Conservation (phyloP, 1,140 invertebrate genomes). For the Drosophila baimaii region DNA sequence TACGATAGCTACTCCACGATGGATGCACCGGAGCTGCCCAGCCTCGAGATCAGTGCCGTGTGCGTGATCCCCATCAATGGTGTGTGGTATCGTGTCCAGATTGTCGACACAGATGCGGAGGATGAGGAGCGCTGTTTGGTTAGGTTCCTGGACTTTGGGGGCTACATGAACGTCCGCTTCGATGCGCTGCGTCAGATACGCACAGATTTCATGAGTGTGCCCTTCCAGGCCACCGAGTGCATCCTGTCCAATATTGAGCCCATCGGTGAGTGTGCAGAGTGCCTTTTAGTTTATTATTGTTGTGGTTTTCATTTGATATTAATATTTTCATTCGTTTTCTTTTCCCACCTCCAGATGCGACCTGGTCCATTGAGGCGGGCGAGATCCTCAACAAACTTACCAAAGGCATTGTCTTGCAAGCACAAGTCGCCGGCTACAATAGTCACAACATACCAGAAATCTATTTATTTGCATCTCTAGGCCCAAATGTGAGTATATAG, state of each 20-base stretch:
- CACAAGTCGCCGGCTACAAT: slow-evolving; percentile 93
- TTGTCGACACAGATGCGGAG: slow-evolving; percentile 89
- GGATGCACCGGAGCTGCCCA: slow-evolving; percentile 88
- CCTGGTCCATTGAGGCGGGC: slow-evolving; percentile 91
- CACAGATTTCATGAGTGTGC: slow-evolving; percentile 95
- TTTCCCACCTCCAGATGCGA: slow-evolving; percentile 76
- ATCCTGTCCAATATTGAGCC: slow-evolving; percentile 95
- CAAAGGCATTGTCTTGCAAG: slow-evolving; percentile 91
- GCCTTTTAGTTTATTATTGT: not conserved
- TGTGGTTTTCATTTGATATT: slow-evolving; percentile 1
- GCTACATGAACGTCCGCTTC: slow-evolving; percentile 92
- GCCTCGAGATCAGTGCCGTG: slow-evolving; percentile 91
- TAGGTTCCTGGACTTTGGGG: slow-evolving; percentile 97
- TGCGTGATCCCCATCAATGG: slow-evolving; percentile 93
- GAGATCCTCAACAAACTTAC: slow-evolving; percentile 91
- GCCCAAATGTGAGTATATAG: slow-evolving; percentile 87
- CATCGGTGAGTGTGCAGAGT: slow-evolving; percentile 88
- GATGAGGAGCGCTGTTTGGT: slow-evolving; percentile 89
- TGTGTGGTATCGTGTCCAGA: slow-evolving; percentile 95
- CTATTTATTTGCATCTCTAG: slow-evolving; percentile 90
- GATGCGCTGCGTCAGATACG: slow-evolving; percentile 93
- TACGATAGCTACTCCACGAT: slow-evolving; percentile 87
- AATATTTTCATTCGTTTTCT: slow-evolving; percentile 10
- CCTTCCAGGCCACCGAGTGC: slow-evolving; percentile 98
- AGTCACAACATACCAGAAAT: slow-evolving; percentile 91